Conservation (phyloP, 2,888 invertebrate genomes). For the Noctua fimbriata region DNA sequence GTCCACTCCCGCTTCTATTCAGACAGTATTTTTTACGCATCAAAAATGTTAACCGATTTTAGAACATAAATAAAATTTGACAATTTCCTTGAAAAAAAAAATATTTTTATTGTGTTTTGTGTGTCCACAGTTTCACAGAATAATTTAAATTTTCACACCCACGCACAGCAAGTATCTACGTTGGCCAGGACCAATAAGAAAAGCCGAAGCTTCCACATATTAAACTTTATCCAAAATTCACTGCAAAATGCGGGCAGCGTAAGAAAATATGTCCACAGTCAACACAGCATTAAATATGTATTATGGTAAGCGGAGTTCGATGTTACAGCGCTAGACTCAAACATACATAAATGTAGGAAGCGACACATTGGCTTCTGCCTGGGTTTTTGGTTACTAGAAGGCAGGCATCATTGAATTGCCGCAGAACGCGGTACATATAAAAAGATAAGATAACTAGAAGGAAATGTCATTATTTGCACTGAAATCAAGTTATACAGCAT, state of each 20-base stretch:
- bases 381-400: background rate
- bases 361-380: background rate
- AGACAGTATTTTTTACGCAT: background rate
- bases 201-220: background rate
- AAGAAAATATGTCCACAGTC: conserved; percentile 1
- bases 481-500: too few relatives aligned
- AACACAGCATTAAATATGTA: conserved; percentile 31
- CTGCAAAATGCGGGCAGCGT: background rate
- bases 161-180: background rate
- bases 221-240: conserved; percentile 1
- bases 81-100: background rate
- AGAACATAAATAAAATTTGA: background rate
- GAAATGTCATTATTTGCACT: too few relatives aligned
- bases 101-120: background rate
- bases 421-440: background rate
- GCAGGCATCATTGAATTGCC: background rate
- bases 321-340: conserved; percentile 15
- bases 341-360: conserved; percentile 26
- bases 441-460: too few relatives aligned
- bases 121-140: background rate
- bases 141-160: too few relatives aligned
- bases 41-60: background rate
- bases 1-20: background rate
- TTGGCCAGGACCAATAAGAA: background rate
- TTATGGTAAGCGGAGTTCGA: conserved; percentile 35